Evolutionary conservation across 2,113 vertebrate genomes (phyloP), one percentile per base, ranked within the genome.

Genomic region (Rhagologus leucostigma): DNA sequence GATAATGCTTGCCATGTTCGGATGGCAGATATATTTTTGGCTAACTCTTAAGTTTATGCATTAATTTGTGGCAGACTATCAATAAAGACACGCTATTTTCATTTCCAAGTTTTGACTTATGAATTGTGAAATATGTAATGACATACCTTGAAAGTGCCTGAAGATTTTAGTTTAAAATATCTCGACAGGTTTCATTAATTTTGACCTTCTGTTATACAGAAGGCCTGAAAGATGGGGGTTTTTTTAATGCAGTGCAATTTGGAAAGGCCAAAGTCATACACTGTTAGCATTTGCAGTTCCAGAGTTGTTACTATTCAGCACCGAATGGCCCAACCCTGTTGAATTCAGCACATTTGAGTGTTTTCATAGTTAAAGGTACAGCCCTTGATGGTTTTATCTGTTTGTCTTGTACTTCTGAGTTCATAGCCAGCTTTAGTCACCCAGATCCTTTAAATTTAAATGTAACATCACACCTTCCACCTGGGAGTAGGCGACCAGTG

Each of bases 1-100:
- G 91, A 71, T 68, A 56, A 56, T 16, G 37, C 74, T 89, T 47
- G 83, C 80, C 68, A 75, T 77, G 91, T 83, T 95, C 5, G 18
- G 89, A 57, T 68, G 62, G 87, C 68, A 65, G 79, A 84, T 95
- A 77, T 7, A 13, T 94, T 93, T 95, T 86, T 33, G 27, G 70
- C 75, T 82, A 64, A 87, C 73, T 91, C 69, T 46, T 50, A 50
- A 77, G 76, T 80, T 79, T 84, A 81, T 92, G 64, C 67, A 33
- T 10, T 57, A 42, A 92, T 88, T 92, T 93, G 80, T 96, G 94
- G 84, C 71, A 96, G 91, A 91, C 87, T 95, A 77, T 92, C 89
- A 97, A 93, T 97, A 95, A 92, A 96, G 95, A 93, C 37, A 87
- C 75, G 17, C 69, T 95, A 46, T 96, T 95, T 95, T 93, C 68